Conservation (phyloP, 2,797 vertebrate genomes). For the Enteromius trimaculatus region DNA sequence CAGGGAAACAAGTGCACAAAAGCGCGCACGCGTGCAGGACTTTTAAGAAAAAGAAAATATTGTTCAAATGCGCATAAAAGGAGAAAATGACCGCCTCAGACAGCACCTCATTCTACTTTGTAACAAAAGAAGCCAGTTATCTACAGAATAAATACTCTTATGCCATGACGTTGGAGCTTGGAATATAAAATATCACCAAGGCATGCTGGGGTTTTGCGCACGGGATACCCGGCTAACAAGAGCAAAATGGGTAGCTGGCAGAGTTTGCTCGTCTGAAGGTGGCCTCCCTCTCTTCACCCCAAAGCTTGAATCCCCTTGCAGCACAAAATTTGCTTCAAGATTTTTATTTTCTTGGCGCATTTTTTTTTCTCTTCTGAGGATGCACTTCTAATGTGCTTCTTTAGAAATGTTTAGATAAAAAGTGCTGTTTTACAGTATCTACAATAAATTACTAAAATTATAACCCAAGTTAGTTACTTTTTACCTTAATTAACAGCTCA, state of each 20-base stretch:
- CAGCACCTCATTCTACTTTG: slow-evolving; percentile 8
- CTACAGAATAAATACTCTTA: slow-evolving; percentile 16
- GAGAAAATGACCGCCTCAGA: slow-evolving; percentile 28
- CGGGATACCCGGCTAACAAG: slow-evolving; percentile 41
- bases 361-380: not conserved
- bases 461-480: not conserved
- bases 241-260: slow-evolving; percentile 11
- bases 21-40: slow-evolving; percentile 68
- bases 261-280: slow-evolving; percentile 27
- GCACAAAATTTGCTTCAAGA: slow-evolving; percentile 1
- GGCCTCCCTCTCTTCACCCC: not conserved
- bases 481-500: not conserved
- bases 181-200: slow-evolving; percentile 51
- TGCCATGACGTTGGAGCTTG: slow-evolving; percentile 5
- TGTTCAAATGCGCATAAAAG: slow-evolving; percentile 53
- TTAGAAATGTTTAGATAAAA: not conserved
- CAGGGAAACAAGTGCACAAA: slow-evolving; percentile 73
- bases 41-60: slow-evolving; percentile 50
- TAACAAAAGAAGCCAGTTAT: not conserved
- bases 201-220: slow-evolving; percentile 64
- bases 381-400: not conserved
- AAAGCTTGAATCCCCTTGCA: not conserved
- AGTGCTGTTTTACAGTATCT: not conserved
- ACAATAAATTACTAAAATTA: not conserved
- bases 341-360: not conserved